These are phyloP conservation scores for Allophyes oxyacanthae DNA, from an alignment of 2,888 invertebrate species.

Conservation along the genomic window DNA sequence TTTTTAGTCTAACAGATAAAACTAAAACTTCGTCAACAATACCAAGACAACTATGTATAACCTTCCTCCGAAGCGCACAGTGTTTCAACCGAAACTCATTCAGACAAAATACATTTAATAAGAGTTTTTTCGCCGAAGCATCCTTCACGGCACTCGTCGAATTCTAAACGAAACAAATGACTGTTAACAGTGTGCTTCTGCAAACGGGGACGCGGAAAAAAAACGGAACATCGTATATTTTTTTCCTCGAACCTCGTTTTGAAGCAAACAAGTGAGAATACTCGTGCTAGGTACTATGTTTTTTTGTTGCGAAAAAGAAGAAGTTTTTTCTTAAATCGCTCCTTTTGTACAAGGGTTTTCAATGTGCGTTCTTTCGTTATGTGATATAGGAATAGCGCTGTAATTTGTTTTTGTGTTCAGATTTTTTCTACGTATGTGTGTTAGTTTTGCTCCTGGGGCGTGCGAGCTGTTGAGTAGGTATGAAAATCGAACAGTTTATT, in stretches of 20 bases:
- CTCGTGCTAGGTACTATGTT: slow-evolving; percentile 32
- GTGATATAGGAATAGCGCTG: slow-evolving; percentile 1
- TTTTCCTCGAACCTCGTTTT: slow-evolving; percentile 48
- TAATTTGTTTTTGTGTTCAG: slow-evolving; percentile 4
- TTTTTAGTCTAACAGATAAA: slow-evolving; percentile 4
- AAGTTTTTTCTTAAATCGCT: slow-evolving; percentile 31
- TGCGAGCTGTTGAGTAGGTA: too few species aligned
- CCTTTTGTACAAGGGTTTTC: slow-evolving; percentile 33
- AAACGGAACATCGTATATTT: slow-evolving; percentile 31
- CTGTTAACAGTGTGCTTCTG: slow-evolving; percentile 35
- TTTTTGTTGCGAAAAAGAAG: slow-evolving; percentile 15
- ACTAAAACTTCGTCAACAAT: slow-evolving; percentile 15
- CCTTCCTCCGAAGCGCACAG: slow-evolving; percentile 5
- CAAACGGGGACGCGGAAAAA: slow-evolving; percentile 25
- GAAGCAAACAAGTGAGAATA: slow-evolving; percentile 44
- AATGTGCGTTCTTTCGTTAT: slow-evolving; percentile 16
- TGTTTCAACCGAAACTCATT: slow-evolving; percentile 19
- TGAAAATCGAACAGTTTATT: too few species aligned
- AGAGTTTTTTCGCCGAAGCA: slow-evolving; percentile 39
- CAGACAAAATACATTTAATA: slow-evolving; percentile 36
- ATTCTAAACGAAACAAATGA: slow-evolving; percentile 48
- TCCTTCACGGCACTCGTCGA: slow-evolving; percentile 44
- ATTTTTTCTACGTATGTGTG: slow-evolving; percentile 4
- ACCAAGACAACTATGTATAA: slow-evolving; percentile 5
- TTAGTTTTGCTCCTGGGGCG: neutral